These are phyloP conservation scores for Kradibia gibbosae DNA, from an alignment of 1,140 invertebrate species.

Conservation along the genomic window DNA sequence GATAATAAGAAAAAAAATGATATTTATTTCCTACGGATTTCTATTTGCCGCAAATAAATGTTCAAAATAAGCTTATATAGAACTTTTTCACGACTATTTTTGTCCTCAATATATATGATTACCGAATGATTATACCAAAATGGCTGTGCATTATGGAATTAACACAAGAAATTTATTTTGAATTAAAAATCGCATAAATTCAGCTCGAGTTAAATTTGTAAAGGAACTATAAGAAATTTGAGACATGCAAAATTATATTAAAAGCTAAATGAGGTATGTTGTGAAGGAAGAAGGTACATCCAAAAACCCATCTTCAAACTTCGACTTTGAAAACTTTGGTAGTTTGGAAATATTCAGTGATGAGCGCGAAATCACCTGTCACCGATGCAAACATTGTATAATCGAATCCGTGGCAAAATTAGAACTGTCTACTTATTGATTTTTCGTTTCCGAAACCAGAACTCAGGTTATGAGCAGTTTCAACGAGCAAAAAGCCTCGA, in stretches of 20 bases:
- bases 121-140: too few relatives aligned
- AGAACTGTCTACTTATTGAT: conserved; percentile 43
- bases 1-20: too few relatives aligned
- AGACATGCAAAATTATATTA: not conserved
- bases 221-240: too few relatives aligned
- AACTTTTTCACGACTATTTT: too few relatives aligned
- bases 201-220: too few relatives aligned
- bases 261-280: not conserved
- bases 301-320: not conserved
- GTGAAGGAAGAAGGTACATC: not conserved
- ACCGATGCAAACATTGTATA: not conserved
- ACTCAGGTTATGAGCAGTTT: not conserved
- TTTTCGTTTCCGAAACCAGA: conserved; percentile 21
- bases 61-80: too few relatives aligned
- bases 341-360: conserved; percentile 13
- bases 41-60: too few relatives aligned
- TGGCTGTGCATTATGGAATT: too few relatives aligned
- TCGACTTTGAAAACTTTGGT: not conserved
- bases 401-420: conserved; percentile 41
- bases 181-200: too few relatives aligned
- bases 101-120: too few relatives aligned
- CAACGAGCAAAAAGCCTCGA: not conserved
- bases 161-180: too few relatives aligned
- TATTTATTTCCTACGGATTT: too few relatives aligned
- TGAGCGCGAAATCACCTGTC: conserved; percentile 42